Conservation (phyloP, 2,113 vertebrate species). For the Istiophorus platypterus region DNA sequence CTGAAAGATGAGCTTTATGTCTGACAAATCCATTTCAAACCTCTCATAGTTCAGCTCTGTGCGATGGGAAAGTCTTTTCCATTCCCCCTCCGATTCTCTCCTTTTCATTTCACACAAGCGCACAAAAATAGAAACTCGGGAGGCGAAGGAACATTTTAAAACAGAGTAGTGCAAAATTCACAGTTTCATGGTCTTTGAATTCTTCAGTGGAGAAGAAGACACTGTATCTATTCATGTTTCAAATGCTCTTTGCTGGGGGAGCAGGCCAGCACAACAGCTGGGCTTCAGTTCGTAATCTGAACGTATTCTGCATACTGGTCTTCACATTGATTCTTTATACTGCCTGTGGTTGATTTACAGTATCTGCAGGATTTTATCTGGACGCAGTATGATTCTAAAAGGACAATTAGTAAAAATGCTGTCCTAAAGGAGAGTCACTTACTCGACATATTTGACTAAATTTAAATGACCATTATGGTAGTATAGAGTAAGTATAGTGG, state of each 20-base stretch:
- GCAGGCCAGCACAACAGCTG: constrained; percentile 59
- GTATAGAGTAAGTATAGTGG: no score
- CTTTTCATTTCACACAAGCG: constrained; percentile 28
- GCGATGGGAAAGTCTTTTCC: constrained; percentile 49
- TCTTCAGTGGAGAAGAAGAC: constrained; percentile 32
- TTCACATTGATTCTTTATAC: background rate
- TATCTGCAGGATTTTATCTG: background rate
- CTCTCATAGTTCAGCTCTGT: background rate
- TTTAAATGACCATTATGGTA: background rate
- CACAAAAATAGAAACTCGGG: constrained; percentile 12
- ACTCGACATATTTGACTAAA: background rate
- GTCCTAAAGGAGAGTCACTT: background rate
- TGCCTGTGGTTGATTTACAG: background rate
- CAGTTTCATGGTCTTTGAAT: constrained; percentile 52
- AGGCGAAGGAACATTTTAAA: constrained; percentile 38
- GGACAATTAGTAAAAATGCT: background rate
- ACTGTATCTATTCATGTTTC: constrained; percentile 47
- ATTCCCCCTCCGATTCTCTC: constrained; percentile 1
- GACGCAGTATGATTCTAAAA: background rate
- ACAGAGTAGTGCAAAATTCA: constrained; percentile 40
- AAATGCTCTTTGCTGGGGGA: constrained; percentile 9
- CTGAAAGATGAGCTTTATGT: constrained; percentile 22
- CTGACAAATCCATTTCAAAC: constrained; percentile 60
- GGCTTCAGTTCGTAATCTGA: constrained; percentile 19
- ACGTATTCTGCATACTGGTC: constrained; percentile 10